Evolutionary conservation across 2,113 vertebrate species (phyloP).

Genomic region (Vimba vimba): DNA sequence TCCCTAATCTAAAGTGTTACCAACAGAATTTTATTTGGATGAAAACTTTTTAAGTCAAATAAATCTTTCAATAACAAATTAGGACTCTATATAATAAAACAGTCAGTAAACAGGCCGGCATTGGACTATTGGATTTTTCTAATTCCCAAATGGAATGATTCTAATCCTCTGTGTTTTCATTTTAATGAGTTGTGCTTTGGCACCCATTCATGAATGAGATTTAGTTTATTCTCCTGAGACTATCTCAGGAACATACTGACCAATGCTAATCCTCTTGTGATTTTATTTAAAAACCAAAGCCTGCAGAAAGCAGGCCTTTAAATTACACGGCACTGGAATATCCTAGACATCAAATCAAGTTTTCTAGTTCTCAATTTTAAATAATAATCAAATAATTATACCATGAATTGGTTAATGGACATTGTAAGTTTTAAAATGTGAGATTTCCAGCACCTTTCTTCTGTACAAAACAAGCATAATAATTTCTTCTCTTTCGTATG

Average conservation of each 20-base stretch:
- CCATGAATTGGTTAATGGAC: background rate
- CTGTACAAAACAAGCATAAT: background rate
- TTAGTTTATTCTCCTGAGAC: background rate
- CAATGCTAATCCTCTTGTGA: conserved; percentile 35
- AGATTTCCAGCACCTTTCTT: background rate
- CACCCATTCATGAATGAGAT: background rate
- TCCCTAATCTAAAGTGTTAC: no score
- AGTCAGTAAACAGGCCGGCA: background rate
- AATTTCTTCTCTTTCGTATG: background rate
- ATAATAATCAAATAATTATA: background rate
- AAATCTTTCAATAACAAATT: background rate
- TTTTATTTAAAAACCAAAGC: conserved; percentile 1
- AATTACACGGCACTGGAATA: background rate
- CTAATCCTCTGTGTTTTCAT: conserved; percentile 35
- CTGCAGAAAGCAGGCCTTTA: background rate
- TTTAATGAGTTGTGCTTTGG: conserved; percentile 13
- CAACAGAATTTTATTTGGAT: background rate
- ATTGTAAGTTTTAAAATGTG: background rate
- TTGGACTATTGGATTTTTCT: background rate
- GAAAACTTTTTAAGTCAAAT: background rate
- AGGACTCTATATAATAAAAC: background rate
- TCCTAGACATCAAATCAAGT: background rate
- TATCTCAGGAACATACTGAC: conserved; percentile 13
- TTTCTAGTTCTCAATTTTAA: background rate
- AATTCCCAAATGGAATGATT: conserved; percentile 6